Percentiles rank a stretch among this genome's conserved stretches.
Conservation (phyloP, 2,797 vertebrate species). For the Neolamprologus multifasciatus region DNA sequence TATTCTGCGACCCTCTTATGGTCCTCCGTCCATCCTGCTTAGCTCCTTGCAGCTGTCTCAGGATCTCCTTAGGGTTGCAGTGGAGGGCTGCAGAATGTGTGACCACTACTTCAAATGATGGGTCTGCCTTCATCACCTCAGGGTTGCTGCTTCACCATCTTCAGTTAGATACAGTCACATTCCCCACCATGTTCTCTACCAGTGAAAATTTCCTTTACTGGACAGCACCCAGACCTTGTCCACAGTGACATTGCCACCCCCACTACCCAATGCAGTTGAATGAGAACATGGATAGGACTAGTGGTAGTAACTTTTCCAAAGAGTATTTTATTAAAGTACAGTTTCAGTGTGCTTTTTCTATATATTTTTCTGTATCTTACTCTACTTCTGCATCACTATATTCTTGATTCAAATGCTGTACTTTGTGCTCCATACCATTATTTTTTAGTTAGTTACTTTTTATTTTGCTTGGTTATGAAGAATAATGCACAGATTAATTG, state of each 20-base stretch:
- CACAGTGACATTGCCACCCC: neutral
- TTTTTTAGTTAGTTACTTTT: neutral
- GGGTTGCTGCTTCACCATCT: neutral
- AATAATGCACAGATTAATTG: neutral
- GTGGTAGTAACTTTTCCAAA: neutral
- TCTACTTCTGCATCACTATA: neutral
- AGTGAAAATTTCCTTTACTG: neutral
- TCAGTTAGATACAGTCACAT: neutral
- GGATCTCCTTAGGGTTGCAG: neutral
- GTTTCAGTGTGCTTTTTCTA: neutral
- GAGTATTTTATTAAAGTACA: neutral
- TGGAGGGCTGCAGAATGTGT: neutral
- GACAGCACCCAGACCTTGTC: neutral
- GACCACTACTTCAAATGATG: neutral
- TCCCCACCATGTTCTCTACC: neutral
- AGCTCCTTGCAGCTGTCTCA: neutral
- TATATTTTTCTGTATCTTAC: neutral
- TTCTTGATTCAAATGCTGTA: neutral
- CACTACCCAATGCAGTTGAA: neutral
- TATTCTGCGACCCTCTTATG: neutral
- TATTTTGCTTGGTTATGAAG: neutral
- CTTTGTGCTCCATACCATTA: neutral
- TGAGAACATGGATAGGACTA: neutral
- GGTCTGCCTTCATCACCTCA: neutral
- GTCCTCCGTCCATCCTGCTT: neutral